These are phyloP conservation scores for Leucoma salicis DNA, from an alignment of 2,888 invertebrate species.

Conservation along the genomic window DNA sequence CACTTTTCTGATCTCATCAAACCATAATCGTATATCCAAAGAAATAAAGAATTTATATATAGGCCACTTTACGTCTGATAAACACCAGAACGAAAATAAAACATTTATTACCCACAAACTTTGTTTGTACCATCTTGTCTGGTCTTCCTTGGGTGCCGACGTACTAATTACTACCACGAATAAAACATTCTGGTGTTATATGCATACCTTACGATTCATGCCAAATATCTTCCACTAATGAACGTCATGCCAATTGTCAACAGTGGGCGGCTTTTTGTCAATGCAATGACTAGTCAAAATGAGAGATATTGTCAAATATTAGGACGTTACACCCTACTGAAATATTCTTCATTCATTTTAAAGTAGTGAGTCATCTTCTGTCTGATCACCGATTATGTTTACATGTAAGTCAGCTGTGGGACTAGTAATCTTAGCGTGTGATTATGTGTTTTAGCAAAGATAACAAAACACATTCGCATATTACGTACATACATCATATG, in stretches of 20 bases:
- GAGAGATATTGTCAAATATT: conserved; percentile 38
- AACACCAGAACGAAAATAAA: conserved; percentile 4
- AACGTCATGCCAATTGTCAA: conserved; percentile 43
- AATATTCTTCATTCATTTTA: conserved; percentile 48
- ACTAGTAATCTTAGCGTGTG: not conserved
- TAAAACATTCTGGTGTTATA: conserved; percentile 55
- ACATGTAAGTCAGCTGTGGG: not conserved
- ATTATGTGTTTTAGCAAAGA: not conserved
- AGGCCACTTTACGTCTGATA: not conserved
- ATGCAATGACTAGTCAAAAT: conserved; percentile 32
- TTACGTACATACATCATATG: no score
- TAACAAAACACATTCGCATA: not conserved
- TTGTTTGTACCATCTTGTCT: conserved; percentile 64
- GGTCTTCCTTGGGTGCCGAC: conserved; percentile 58
- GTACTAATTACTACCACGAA: conserved; percentile 57
- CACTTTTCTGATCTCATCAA: no score
- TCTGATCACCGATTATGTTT: no score
- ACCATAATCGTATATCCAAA: no score
- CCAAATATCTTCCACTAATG: conserved; percentile 67
- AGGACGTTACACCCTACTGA: conserved; percentile 52
- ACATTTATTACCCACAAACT: conserved; percentile 62
- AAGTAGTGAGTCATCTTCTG: conserved; percentile 42
- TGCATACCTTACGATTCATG: conserved; percentile 52
- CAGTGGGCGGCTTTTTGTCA: conserved; percentile 45
- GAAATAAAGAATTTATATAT: no score